Base-by-base conservation (phyloP, 2,888 invertebrate genomes). In the Creontiades dilutus region DNA sequence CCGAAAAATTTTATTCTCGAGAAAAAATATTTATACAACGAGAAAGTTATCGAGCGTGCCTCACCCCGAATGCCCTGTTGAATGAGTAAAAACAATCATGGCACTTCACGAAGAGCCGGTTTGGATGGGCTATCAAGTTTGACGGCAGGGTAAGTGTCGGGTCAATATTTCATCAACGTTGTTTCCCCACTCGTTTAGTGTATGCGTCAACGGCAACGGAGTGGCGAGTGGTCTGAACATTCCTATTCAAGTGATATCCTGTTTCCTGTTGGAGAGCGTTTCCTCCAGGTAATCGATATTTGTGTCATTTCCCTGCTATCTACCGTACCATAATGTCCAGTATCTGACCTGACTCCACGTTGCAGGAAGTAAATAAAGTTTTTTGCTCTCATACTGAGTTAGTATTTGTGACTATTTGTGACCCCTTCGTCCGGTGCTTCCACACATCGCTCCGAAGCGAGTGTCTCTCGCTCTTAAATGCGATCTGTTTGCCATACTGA, bases 11-110 rank as follows among this genome's bases (percentile, higher is more conserved):
- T 68, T 23, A 68, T 23, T 68, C 27, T 11, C 19, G 27, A 12
- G 3, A 19, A 12, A 68, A 68, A 68, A 68, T 68, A 23, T 68
- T 68, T 27, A 68, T 12, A 19, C 23, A 23, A 19, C 68, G 12
- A 19, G 68, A 68, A 27, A 23, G 68, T 68, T 68, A 23, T 23
- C 23, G 27, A 68, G 68, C 19, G 23, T 4, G 12, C 68, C 27
- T 68, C 23, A 2, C 12, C 23, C 27, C 23, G 23, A 68, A 68
- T 7, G 19, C 27, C 12, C 68, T 68, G 68, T 68, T 68, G 68
- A 68, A 68, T 68, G 68, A 68, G 68, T 68, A 68, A 68, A 68
- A 68, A 68, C 68, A 68, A 68, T 68, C 68, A 68, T 68, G 68
- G 68, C 68, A 68, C 68, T 68, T 68, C 68, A 68, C 68, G 23